Conservation (phyloP, 2,113 vertebrate genomes). For the Acrocephalus arundinaceus region DNA sequence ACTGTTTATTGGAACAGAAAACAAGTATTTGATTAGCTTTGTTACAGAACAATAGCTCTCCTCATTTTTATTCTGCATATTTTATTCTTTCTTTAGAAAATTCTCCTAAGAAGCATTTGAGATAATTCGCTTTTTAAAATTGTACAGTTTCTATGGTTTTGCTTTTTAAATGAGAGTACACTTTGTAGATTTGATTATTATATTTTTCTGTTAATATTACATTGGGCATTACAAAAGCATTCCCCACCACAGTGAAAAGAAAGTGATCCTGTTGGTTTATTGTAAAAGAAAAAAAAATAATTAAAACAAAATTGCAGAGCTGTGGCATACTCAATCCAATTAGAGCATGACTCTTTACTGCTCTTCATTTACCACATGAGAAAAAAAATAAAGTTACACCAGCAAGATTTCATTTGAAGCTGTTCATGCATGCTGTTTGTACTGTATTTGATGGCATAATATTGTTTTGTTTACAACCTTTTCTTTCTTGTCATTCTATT, state of each 20-base stretch:
- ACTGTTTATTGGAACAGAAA: slow-evolving; percentile 68
- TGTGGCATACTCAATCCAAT: slow-evolving; percentile 37
- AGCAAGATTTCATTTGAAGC: slow-evolving; percentile 62
- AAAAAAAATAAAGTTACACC: slow-evolving; percentile 59
- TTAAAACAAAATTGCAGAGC: slow-evolving; percentile 29
- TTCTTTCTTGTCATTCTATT: slow-evolving; percentile 39
- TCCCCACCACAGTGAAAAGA: slow-evolving; percentile 23
- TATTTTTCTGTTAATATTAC: slow-evolving; percentile 40
- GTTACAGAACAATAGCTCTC: slow-evolving; percentile 61
- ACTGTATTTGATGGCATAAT: slow-evolving; percentile 63
- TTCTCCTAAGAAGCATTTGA: slow-evolving; percentile 18
- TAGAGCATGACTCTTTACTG: slow-evolving; percentile 59
- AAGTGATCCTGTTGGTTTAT: slow-evolving; percentile 26
- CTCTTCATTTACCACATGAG: slow-evolving; percentile 42
- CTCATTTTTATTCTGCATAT: slow-evolving; percentile 50
- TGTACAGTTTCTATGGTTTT: slow-evolving; percentile 49
- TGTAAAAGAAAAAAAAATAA: slow-evolving; percentile 32
- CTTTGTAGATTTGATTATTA: slow-evolving; percentile 6
- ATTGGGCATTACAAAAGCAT: slow-evolving; percentile 33
- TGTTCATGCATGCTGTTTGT: slow-evolving; percentile 69
- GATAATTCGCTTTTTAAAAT: slow-evolving; percentile 42
- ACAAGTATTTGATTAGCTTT: slow-evolving; percentile 72
- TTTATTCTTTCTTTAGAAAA: slow-evolving; percentile 57
- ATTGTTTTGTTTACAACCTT: slow-evolving; percentile 47
- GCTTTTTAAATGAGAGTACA: slow-evolving; percentile 22